phyloP scores from a whole-genome alignment of 2,888 invertebrate species.

The Ennomos erosarius region DNA sequence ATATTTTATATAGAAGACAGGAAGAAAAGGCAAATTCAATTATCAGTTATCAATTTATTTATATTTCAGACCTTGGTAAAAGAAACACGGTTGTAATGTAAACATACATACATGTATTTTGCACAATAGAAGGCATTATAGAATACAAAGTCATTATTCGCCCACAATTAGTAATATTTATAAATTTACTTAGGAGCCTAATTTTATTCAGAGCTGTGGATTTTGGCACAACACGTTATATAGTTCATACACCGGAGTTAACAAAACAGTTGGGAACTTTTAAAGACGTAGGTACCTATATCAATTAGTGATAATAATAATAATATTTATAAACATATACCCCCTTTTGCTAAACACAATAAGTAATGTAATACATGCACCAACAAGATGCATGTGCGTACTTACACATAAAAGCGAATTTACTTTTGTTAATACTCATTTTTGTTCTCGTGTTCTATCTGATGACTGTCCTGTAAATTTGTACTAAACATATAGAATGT shows the following conservation, averaged over 20 bases:
- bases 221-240: conserved; percentile 38
- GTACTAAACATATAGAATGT: too few species aligned
- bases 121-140: conserved; percentile 36
- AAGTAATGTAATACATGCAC: too few species aligned
- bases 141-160: conserved; percentile 28
- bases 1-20: too few species aligned
- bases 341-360: too few species aligned
- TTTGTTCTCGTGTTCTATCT: too few species aligned
- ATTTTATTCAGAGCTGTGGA: conserved; percentile 29
- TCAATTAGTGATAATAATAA: too few species aligned
- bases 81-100: conserved; percentile 32
- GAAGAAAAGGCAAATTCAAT: neutral
- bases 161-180: conserved; percentile 24
- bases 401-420: too few species aligned
- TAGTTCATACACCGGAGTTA: conserved; percentile 2
- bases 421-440: too few species aligned
- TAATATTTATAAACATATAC: too few species aligned
- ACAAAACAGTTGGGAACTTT: neutral
- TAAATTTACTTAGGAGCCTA: conserved; percentile 29
- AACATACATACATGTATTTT: conserved; percentile 43
- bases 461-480: too few species aligned
- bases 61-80: conserved; percentile 10
- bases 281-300: too few species aligned
- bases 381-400: too few species aligned
- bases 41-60: neutral